Evolutionary conservation across 2,113 vertebrate species (phyloP).

Genomic region (Aegithalos caudatus): DNA sequence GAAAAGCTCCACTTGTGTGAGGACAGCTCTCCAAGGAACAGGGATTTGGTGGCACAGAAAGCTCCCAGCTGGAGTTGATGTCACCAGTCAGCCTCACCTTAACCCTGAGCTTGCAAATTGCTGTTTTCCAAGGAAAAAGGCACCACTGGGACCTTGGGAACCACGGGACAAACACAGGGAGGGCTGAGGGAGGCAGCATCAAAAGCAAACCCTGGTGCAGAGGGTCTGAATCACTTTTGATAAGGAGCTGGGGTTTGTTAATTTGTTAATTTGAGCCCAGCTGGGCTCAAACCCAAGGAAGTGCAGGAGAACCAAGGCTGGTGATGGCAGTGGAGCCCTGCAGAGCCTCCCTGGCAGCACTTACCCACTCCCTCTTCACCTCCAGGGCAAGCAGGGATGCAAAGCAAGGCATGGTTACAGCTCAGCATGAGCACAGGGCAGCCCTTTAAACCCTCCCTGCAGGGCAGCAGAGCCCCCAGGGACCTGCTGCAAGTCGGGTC

Average conservation of each 20-base stretch:
- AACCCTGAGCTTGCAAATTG: not conserved
- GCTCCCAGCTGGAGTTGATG: not conserved
- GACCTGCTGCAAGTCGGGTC: not conserved
- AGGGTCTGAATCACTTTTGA: not conserved
- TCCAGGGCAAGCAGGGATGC: conserved; percentile 83
- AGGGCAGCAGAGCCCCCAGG: not conserved
- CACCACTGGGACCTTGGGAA: not conserved
- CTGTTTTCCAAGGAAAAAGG: not conserved
- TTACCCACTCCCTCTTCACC: conserved; percentile 96
- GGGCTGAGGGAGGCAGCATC: not conserved
- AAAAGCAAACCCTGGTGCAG: not conserved
- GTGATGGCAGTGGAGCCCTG: not conserved
- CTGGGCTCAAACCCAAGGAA: not conserved
- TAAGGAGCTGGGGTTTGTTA: not conserved
- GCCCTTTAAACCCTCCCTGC: not conserved
- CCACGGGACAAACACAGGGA: not conserved
- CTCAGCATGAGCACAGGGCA: conserved; percentile 42
- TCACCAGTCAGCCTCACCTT: not conserved
- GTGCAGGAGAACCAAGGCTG: not conserved
- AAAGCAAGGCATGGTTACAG: conserved; percentile 77
- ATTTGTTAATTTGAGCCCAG: not conserved
- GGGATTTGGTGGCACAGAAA: not conserved
- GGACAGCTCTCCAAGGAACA: not conserved
- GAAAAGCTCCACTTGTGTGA: not conserved
- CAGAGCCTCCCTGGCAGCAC: conserved; percentile 68